Evolutionary conservation across 1,140 invertebrate genomes (phyloP), one percentile per base, ranked within the genome.

Genomic region (Cotesia typhae): DNA sequence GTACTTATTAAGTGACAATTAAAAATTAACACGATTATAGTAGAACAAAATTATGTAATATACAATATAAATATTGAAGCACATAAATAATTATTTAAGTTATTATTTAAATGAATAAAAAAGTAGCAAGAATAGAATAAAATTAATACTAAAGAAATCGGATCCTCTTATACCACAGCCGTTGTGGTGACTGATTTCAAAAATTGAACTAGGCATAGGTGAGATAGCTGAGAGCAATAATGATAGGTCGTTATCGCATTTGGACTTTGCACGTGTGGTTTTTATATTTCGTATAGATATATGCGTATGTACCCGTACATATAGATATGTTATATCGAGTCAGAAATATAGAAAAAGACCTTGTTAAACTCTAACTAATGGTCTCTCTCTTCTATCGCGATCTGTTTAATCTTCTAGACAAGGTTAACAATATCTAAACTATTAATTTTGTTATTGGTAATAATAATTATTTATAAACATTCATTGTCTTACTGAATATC

Each of bases 211-310:
- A 72, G 47, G 14, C 71, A 67, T 67, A 72, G 71, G 71, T 72
- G 71, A 72, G 53, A 67, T 67, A 41, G 64, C 41, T 55, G 65
- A 72, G 65, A 66, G 57, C 36, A 72, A 47, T 72, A 72, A 72
- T 67, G 55, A 14, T 63, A 6, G 20, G 64, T 72, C 38, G 71
- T 72, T 72, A 72, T 72, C 71, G 55, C 55, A 35, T 20, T 57
- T 66, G 71, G 64, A 72, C 71, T 72, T 72, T 72, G 71, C 37
- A 52, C 71, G 38, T 55, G 57, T 67, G 57, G 28, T 72, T 38
- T 3, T 72, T 2, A 47, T 47, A 10, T 47, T 47, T 41, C 4
- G 0, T 41, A 41, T 41, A 41, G 5, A 47, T 47, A 47, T 47
- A 47, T 7, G 10, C 65, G 10, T 52, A 64, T 5, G 4, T 65